A percentile compares a stretch with the other conserved stretches of the same genome.
Conservation (phyloP, 2,797 vertebrate genomes). For the Aphelocoma californica region DNA sequence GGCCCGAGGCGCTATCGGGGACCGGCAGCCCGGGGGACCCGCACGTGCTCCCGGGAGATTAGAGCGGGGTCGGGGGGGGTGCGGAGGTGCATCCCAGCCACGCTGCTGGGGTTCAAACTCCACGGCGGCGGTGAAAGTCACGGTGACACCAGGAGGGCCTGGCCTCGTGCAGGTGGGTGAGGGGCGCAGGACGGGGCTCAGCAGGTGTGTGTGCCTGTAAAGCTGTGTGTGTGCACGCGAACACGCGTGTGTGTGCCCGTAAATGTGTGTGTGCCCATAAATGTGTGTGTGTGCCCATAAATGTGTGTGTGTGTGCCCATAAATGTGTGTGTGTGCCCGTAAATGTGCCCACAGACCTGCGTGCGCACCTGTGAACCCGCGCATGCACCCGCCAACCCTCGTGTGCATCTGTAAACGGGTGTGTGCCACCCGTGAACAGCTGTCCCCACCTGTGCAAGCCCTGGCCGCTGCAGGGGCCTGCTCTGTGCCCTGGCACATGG, state of each 20-base stretch:
- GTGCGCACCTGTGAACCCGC: not conserved
- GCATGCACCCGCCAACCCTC: too few relatives aligned
- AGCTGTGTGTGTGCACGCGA: not conserved
- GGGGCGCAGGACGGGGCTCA: rapidly evolving
- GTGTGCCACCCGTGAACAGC: not conserved
- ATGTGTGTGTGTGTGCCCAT: not conserved
- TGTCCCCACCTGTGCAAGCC: rapidly evolving
- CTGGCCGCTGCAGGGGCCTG: not conserved
- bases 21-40: rapidly evolving
- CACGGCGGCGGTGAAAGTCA: rapidly evolving
- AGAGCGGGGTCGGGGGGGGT: rapidly evolving
- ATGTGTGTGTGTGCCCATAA: not conserved
- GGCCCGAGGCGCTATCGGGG: not conserved
- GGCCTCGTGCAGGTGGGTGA: not conserved
- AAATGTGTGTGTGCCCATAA: too few relatives aligned
- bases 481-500: rapidly evolving
- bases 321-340: too few relatives aligned
- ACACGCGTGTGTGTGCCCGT: rapidly evolving
- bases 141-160: not conserved
- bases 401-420: too few relatives aligned
- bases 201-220: too few relatives aligned
- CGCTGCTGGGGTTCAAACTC: not conserved
- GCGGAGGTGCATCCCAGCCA: rapidly evolving
- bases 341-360: too few relatives aligned
- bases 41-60: rapidly evolving